These are phyloP conservation scores for Sturnus vulgaris DNA, from an alignment of 2,113 vertebrate genomes.

Conservation along the genomic window DNA sequence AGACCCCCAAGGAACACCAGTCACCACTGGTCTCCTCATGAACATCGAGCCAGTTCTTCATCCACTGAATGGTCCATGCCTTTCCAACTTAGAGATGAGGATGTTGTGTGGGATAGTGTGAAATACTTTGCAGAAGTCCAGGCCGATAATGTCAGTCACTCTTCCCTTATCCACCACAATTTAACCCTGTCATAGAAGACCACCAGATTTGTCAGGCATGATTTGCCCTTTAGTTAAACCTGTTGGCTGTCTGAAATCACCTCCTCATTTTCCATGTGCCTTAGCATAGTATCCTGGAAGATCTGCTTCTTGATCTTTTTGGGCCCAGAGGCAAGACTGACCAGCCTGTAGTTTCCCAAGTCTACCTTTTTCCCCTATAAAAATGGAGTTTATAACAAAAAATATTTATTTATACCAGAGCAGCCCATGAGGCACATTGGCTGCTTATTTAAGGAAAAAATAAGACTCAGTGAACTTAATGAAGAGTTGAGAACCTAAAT, in stretches of 20 bases:
- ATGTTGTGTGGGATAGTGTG: not conserved
- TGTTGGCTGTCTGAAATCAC: not conserved
- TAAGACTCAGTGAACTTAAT: not conserved
- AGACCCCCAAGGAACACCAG: not conserved
- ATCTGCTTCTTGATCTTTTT: not conserved
- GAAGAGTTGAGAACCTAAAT: not conserved
- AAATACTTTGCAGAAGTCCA: not conserved
- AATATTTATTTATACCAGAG: not conserved
- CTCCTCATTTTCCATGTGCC: not conserved
- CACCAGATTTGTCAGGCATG: not conserved
- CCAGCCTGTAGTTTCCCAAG: not conserved
- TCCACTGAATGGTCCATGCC: not conserved
- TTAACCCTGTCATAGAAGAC: not conserved
- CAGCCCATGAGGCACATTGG: not conserved
- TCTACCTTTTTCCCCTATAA: not conserved
- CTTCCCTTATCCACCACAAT: not conserved
- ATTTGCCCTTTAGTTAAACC: not conserved
- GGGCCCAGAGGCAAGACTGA: not conserved
- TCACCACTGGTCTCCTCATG: not conserved
- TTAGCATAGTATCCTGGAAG: not conserved
- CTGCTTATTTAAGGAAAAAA: constrained; percentile 1
- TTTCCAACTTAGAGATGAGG: not conserved
- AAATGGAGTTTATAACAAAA: not conserved
- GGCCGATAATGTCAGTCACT: not conserved
- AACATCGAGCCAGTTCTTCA: not conserved